Evolutionary conservation across 2,888 invertebrate genomes (phyloP), one percentile per base, ranked within the genome.

Genomic region (Auanema sp.): DNA sequence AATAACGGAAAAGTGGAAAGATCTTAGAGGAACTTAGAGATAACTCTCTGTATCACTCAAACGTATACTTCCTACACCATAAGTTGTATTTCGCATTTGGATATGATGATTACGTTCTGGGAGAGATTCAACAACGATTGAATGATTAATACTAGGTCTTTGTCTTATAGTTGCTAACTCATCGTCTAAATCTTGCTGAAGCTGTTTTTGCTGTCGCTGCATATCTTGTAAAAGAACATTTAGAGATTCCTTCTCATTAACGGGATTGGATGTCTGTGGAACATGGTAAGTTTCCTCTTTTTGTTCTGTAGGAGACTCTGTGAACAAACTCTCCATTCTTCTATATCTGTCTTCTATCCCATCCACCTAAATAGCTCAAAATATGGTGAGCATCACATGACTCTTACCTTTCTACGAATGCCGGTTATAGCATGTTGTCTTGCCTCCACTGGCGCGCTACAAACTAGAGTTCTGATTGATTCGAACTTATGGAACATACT

Each of bases 261-360:
- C 47, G 47, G 21, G 16, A 8, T 21, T 23, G 4, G 47, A 47
- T 21, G 18, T 47, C 8, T 21, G n/a, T 53, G 24, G 21, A 10
- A 23, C 21, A 10, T 6, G 14, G 8, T 21, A 21, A 8, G 54
- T 16, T 44, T 61, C 61, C 12, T 33, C 42, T 42, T 51, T 42
- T 10, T n/a, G 25, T 14, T 44, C 23, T 11, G 53, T 47, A 6
- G 56, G 62, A 42, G 56, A 43, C 47, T 67, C 69, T 14, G 52
- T 42, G 47, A 69, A 66, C 43, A 71, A 50, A 51, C 63, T 63
- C 42, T 74, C 71, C 71, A 74, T 71, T 55, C 58, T 52, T 25
- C 68, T 60, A n/a, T 69, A 65, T 6, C 65, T 62, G 3, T 58
- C 60, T 53, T 65, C 61, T 24, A 71, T 66, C 21, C 65, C 64